These are phyloP conservation scores for Metridium senile DNA, from an alignment of 92 coral and sea anemone genomes.

Conservation along the genomic window DNA sequence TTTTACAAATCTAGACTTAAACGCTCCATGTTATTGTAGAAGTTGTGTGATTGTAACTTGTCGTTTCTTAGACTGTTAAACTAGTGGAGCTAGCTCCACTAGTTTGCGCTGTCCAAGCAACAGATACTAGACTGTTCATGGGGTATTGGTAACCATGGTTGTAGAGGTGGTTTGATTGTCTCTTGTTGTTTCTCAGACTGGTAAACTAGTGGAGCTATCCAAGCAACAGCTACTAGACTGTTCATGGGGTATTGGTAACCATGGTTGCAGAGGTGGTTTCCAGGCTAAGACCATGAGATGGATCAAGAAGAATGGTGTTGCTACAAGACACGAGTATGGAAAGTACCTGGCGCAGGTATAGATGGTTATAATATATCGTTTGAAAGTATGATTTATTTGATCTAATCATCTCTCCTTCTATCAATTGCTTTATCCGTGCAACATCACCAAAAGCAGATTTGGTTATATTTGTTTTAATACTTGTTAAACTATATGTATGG, in stretches of 20 bases:
- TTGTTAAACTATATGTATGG: too few relatives aligned
- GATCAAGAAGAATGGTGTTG: slow-evolving; percentile 86
- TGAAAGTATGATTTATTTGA: too few relatives aligned
- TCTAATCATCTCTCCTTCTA: too few relatives aligned
- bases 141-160: slow-evolving; percentile 92
- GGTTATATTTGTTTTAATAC: too few relatives aligned
- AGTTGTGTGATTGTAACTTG: not conserved
- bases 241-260: slow-evolving; percentile 89
- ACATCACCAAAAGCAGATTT: too few relatives aligned
- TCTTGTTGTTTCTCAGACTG: slow-evolving; percentile 12
- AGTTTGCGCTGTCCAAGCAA: too few relatives aligned
- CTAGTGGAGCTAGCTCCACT: slow-evolving; percentile 73
- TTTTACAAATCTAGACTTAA: too few relatives aligned
- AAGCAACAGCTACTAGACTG: slow-evolving; percentile 91
- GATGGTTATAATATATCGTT: not conserved
- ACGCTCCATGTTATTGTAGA: too few relatives aligned
- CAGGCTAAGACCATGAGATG: slow-evolving; percentile 82
- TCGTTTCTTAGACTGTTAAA: slow-evolving; percentile 39
- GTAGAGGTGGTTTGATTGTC: not conserved
- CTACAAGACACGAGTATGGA: slow-evolving; percentile 78
- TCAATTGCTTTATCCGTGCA: too few relatives aligned
- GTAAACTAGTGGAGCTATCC: slow-evolving; percentile 79
- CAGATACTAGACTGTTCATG: slow-evolving; percentile 92
- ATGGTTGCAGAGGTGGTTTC: slow-evolving; percentile 95
- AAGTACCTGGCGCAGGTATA: slow-evolving; percentile 90